phyloP scores from a whole-genome alignment of 2,888 invertebrate genomes.

The Hirtodrosophila histrioides region DNA sequence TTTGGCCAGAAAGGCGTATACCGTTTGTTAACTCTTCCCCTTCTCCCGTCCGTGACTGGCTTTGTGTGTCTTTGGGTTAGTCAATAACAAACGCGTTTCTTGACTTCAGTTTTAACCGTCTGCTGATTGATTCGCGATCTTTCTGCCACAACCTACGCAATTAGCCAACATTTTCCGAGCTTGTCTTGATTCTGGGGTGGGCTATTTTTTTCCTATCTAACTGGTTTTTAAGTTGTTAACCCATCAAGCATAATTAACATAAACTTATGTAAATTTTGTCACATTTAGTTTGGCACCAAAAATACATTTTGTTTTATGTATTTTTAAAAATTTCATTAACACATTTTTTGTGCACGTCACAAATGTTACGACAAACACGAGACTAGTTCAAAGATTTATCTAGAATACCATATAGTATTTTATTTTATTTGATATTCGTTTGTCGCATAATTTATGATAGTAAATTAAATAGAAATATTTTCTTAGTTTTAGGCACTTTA shows the following conservation, averaged over 20 bases:
- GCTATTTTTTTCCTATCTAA: conserved; percentile 8
- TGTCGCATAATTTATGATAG: conserved; percentile 37
- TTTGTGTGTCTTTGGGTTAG: conserved; percentile 50
- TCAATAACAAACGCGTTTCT: conserved; percentile 39
- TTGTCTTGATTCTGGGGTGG: background rate
- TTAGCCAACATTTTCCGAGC: conserved; percentile 28
- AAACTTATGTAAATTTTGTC: conserved; percentile 31
- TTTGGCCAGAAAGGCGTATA: conserved; percentile 52
- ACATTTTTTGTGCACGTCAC: conserved; percentile 27
- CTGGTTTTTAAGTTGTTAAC: conserved; percentile 23
- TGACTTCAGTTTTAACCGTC: conserved; percentile 53
- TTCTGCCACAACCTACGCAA: conserved; percentile 38
- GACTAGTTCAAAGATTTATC: conserved; percentile 4
- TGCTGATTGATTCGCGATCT: conserved; percentile 49
- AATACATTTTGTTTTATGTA: background rate
- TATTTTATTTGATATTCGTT: conserved; percentile 34
- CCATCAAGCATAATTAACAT: conserved; percentile 4
- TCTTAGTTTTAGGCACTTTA: conserved; percentile 53
- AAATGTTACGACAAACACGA: conserved; percentile 41
- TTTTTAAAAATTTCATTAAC: conserved; percentile 21
- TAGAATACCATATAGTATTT: conserved; percentile 16
- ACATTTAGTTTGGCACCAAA: background rate
- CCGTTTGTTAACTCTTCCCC: conserved; percentile 19
- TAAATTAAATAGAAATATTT: conserved; percentile 31
- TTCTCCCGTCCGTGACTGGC: background rate